A percentile compares a stretch with the other conserved stretches of the same genome.
phyloP scores from a whole-genome alignment of 2,888 invertebrate species.

The Eumacrocentrus americanus region DNA sequence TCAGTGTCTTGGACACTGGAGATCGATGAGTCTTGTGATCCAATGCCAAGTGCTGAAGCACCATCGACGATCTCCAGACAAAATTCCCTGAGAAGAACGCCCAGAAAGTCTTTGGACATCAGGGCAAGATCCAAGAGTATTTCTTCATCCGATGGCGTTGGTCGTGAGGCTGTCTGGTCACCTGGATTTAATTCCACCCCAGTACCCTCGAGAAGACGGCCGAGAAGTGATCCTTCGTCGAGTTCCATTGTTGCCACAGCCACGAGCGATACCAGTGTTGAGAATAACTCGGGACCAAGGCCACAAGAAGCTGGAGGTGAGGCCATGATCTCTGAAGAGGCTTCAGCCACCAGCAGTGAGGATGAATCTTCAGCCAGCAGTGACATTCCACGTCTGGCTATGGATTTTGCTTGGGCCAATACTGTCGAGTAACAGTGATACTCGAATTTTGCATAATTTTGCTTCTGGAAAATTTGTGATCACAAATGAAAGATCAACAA shows the following conservation, averaged over 20 bases:
- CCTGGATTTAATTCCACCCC: slow-evolving; percentile 55
- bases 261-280: slow-evolving; percentile 54
- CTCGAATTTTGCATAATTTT: not conserved
- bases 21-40: slow-evolving; percentile 64
- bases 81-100: slow-evolving; percentile 49
- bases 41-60: slow-evolving; percentile 34
- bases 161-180: slow-evolving; percentile 42
- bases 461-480: no score
- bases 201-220: slow-evolving; percentile 41
- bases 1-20: slow-evolving; percentile 88
- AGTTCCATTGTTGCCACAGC: slow-evolving; percentile 58
- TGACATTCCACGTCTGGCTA: slow-evolving; percentile 53
- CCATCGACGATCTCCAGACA: slow-evolving; percentile 46
- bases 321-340: slow-evolving; percentile 70
- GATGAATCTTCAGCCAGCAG: slow-evolving; percentile 58
- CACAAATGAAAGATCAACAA: no score
- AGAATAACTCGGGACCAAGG: slow-evolving; percentile 64
- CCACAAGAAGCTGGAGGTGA: slow-evolving; percentile 75
- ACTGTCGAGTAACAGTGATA: slow-evolving; percentile 36
- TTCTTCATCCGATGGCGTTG: slow-evolving; percentile 46
- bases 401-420: slow-evolving; percentile 45
- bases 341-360: slow-evolving; percentile 58
- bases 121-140: slow-evolving; percentile 56
- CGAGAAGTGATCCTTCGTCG: slow-evolving; percentile 54
- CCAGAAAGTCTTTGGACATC: slow-evolving; percentile 45